Evolutionary conservation across 1,140 invertebrate species (phyloP), one percentile per base, ranked within the genome.

Genomic region (Scaptomyza pallida): DNA sequence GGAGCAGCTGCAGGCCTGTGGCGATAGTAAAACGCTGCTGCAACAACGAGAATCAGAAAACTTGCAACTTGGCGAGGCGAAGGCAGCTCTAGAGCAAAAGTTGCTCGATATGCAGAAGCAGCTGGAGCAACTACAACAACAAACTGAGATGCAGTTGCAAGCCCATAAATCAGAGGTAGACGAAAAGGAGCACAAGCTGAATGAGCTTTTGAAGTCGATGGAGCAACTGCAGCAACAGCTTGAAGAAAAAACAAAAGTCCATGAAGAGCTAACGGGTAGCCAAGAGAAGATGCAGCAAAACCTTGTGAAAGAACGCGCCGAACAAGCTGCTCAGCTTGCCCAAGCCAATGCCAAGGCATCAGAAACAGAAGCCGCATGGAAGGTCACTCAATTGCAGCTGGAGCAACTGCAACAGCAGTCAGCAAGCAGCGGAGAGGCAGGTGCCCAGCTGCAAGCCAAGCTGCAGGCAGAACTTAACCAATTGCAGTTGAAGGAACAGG

Each of bases 351-450:
- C 35, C 0, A 51, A 48, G 30, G 19, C 30, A 15, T 4, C 3
- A 2, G 55, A 68, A 9, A 5, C 16, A 3, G 62, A 85, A 16
- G 35, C 9, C 1, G 10, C 41, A 0, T 15, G 79, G 0, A 56
- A 67, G 41, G 21, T 40, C 2, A 72, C 26, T 0, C 71, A 75
- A 43, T 19, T 2, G n/a, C 76, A 86, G 30, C 33, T 79, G 12
- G 68, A 79, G 40, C 72, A 76, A 43, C 69, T 86, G 17, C 81
- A 86, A 16, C 50, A 77, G 12, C 57, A 78, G 19, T 45, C 60
- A 3, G 35, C 47, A 0, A 4, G 10, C 5, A 72, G 61, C 23
- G 72, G 61, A 5, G 55, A 85, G 15, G 47, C 72, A 9, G 62
- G 56, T 0, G 52, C 60, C 8, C 59, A 85, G 6, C 52, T 54